A percentile compares a stretch with the other conserved stretches of the same genome.
Conservation (phyloP, 2,888 invertebrate species). For the Galeopsomyia nigrocyanea region DNA sequence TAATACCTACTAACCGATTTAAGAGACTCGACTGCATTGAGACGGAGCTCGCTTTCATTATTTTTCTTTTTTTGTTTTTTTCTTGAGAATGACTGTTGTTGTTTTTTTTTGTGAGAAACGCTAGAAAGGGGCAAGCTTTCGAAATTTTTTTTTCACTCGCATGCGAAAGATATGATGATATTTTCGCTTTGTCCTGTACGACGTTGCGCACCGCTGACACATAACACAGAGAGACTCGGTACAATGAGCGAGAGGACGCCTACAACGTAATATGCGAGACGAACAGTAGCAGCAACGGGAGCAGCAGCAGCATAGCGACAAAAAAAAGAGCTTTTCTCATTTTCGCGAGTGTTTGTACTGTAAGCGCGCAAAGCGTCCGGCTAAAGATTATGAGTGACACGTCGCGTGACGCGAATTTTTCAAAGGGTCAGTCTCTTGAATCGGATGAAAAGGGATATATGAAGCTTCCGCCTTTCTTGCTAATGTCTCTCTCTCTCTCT, state of each 20-base stretch:
- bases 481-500: slow-evolving; percentile 58
- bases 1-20: slow-evolving; percentile 56
- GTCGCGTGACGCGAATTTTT: background rate
- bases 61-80: background rate
- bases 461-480: slow-evolving; percentile 66
- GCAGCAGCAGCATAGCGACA: background rate
- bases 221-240: no score
- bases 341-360: slow-evolving; percentile 28
- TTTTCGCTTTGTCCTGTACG: no score
- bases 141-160: background rate
- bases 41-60: no score
- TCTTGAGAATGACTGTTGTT: background rate
- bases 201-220: no score
- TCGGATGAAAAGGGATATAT: slow-evolving; percentile 60
- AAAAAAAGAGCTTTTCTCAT: slow-evolving; percentile 17
- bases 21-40: slow-evolving; percentile 60
- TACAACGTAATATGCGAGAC: no score
- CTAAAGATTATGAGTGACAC: background rate
- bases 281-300: no score
- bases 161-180: no score
- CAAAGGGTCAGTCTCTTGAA: slow-evolving; percentile 62
- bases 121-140: background rate
- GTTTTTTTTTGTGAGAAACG: no score
- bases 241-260: no score
- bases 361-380: no score